Evolutionary conservation across 2,113 vertebrate genomes (phyloP).

Genomic region (Papio anubis): DNA sequence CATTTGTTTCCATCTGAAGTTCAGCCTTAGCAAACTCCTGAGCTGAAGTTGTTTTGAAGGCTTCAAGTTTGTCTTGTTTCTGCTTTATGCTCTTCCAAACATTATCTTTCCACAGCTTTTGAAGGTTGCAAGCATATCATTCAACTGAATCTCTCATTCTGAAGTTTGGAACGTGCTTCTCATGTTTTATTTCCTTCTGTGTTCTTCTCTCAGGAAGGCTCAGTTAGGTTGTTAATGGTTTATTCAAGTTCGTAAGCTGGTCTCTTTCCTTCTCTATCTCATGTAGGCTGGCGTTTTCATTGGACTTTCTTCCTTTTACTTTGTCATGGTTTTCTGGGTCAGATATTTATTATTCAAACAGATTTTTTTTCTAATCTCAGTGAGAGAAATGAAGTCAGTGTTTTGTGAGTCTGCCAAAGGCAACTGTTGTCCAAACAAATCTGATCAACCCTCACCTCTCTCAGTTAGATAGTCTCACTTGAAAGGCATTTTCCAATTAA

Average conservation of each 20-base stretch:
- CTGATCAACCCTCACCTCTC: background rate
- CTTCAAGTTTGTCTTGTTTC: rapidly evolving
- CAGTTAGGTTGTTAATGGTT: background rate
- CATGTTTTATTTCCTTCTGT: background rate
- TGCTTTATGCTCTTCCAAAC: rapidly evolving
- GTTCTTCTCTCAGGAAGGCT: background rate
- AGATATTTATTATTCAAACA: conserved; percentile 39
- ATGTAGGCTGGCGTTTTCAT: background rate
- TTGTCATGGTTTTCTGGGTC: conserved; percentile 36
- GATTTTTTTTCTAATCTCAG: background rate
- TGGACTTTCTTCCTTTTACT: background rate
- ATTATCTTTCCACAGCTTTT: background rate
- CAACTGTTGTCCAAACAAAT: conserved; percentile 38
- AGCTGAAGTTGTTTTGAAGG: background rate
- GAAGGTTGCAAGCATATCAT: rapidly evolving
- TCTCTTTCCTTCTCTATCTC: background rate
- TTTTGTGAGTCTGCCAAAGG: conserved; percentile 23
- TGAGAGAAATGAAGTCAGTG: conserved; percentile 47
- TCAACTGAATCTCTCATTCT: background rate
- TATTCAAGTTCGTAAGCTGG: background rate
- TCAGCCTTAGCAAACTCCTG: no score
- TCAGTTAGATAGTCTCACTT: background rate
- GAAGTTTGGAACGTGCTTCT: background rate
- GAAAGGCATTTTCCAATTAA: conserved; percentile 18
- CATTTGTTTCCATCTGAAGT: background rate